Evolutionary conservation across 2,888 invertebrate species (phyloP).

Genomic region (Mimas tiliae): DNA sequence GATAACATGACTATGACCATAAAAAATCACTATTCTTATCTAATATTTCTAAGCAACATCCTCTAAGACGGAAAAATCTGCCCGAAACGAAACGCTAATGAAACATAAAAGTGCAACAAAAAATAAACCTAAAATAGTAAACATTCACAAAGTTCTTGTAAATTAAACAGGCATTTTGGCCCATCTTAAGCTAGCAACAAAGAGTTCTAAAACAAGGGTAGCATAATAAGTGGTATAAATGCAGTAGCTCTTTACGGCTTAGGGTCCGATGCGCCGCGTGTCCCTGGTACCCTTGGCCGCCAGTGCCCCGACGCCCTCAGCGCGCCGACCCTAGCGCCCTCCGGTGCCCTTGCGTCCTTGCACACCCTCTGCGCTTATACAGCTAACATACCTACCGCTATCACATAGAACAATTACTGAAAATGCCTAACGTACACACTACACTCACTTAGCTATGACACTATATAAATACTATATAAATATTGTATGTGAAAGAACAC

Average conservation of each 20-base stretch:
- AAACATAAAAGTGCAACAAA: background rate
- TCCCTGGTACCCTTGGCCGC: slow-evolving; percentile 69
- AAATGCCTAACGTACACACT: slow-evolving; percentile 19
- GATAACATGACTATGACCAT: no score
- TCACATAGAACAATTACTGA: slow-evolving; percentile 49
- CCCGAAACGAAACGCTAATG: background rate
- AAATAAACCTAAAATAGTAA: slow-evolving; percentile 6
- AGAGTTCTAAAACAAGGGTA: slow-evolving; percentile 40
- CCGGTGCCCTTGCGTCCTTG: slow-evolving; percentile 67
- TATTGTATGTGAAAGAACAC: slow-evolving; percentile 4
- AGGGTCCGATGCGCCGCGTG: slow-evolving; percentile 51
- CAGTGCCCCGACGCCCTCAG: slow-evolving; percentile 61
- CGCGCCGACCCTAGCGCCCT: slow-evolving; percentile 62
- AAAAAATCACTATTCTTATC: background rate
- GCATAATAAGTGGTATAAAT: slow-evolving; percentile 51
- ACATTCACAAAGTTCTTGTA: slow-evolving; percentile 10
- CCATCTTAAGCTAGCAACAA: slow-evolving; percentile 21
- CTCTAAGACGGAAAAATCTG: background rate
- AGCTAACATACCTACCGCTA: slow-evolving; percentile 46
- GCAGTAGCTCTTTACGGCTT: slow-evolving; percentile 45
- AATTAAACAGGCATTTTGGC: slow-evolving; percentile 9
- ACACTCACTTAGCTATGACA: slow-evolving; percentile 4
- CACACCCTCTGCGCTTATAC: slow-evolving; percentile 50
- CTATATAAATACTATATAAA: slow-evolving; percentile 13
- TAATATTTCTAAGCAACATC: background rate